Evolutionary conservation across 2,888 invertebrate genomes (phyloP).

Genomic region (Melanophora roralis): DNA sequence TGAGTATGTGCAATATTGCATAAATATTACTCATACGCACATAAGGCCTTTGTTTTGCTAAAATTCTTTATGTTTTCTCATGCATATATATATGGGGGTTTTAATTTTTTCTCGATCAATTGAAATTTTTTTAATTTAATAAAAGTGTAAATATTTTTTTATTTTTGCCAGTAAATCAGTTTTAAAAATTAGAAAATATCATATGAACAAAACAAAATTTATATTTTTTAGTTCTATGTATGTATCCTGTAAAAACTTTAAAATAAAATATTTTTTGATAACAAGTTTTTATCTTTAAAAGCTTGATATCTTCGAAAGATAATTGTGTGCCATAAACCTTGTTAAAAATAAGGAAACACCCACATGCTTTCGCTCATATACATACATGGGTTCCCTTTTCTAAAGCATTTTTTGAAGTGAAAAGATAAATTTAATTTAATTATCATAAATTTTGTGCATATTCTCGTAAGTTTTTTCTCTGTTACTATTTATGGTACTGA

Average conservation of each 20-base stretch:
- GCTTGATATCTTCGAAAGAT: too few relatives aligned
- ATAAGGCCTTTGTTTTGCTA: not conserved
- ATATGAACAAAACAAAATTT: too few relatives aligned
- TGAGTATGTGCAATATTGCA: slow-evolving; percentile 1
- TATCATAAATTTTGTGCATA: slow-evolving; percentile 41
- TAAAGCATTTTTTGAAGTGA: slow-evolving; percentile 11
- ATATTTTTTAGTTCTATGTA: too few relatives aligned
- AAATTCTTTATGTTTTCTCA: not conserved
- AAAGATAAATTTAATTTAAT: slow-evolving; percentile 52
- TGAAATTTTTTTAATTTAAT: too few relatives aligned
- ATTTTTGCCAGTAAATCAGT: too few relatives aligned
- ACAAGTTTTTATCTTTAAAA: too few relatives aligned
- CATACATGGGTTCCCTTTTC: not conserved
- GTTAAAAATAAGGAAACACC: not conserved
- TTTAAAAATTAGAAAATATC: too few relatives aligned
- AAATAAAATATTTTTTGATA: too few relatives aligned
- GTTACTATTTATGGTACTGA: not conserved
- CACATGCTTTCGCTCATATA: not conserved
- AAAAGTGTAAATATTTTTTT: too few relatives aligned
- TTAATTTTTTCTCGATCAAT: too few relatives aligned
- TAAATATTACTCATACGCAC: slow-evolving; percentile 39
- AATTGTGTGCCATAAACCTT: too few relatives aligned
- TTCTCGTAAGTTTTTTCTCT: not conserved
- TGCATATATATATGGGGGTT: not conserved
- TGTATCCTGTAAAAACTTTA: too few relatives aligned